Percentiles rank a stretch among this genome's conserved stretches.
Evolutionary conservation across 2,797 vertebrate species (phyloP).

Genomic region (Sylvia borin): DNA sequence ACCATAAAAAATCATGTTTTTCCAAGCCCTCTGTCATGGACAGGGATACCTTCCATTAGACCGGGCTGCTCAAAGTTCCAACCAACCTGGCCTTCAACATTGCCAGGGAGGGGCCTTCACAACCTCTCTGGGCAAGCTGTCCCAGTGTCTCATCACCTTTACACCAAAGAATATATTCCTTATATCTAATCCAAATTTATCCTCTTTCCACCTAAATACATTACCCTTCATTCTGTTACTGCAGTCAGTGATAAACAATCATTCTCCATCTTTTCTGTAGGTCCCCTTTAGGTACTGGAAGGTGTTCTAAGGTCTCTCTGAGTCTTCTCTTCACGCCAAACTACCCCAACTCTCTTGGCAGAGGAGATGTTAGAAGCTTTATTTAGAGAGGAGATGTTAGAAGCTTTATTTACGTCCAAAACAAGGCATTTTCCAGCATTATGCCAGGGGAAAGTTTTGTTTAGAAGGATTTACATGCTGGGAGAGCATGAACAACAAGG

Average conservation of each 20-base stretch:
- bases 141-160: neutral
- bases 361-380: neutral
- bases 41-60: too few species aligned
- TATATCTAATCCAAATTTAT: neutral
- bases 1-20: neutral
- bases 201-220: neutral
- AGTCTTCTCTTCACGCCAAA: neutral
- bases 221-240: neutral
- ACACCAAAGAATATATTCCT: neutral
- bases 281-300: neutral
- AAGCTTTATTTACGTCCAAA: neutral
- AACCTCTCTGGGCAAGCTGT: neutral
- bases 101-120: neutral
- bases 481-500: neutral
- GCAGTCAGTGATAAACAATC: neutral
- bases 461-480: neutral
- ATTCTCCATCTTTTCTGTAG: neutral
- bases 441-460: neutral
- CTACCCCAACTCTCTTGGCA: neutral
- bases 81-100: neutral
- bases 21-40: neutral
- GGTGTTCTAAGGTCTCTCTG: rapidly evolving
- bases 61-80: neutral
- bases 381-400: neutral
- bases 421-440: neutral